Conservation (phyloP, 1,140 invertebrate species). For the Gonatopus flavifemur region DNA sequence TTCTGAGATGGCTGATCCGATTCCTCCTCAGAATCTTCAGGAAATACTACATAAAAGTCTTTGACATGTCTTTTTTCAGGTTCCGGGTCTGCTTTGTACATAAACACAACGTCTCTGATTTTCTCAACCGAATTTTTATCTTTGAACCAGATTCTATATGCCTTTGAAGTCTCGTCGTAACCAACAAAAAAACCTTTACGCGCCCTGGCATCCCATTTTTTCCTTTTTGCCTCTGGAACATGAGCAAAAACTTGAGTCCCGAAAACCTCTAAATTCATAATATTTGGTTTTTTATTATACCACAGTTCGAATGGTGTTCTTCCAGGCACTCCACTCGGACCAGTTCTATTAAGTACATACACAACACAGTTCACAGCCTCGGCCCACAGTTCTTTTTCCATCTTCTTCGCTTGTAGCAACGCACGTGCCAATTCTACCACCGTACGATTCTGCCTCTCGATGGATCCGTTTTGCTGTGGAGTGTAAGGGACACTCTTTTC, state of each 20-base stretch:
- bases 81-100: no score
- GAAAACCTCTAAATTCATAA: conserved; percentile 11
- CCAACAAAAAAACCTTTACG: conserved; percentile 2
- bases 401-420: no score
- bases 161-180: conserved; percentile 2
- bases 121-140: no score
- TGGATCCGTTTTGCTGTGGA: conserved; percentile 3
- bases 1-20: no score
- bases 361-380: conserved; percentile 8
- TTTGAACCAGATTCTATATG: conserved; percentile 10
- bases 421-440: neutral
- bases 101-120: no score
- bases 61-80: no score
- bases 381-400: no score
- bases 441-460: conserved; percentile 1
- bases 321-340: neutral
- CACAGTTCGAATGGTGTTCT: conserved; percentile 22
- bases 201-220: conserved; percentile 16
- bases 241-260: conserved; percentile 9
- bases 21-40: no score
- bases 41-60: no score
- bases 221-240: conserved; percentile 7
- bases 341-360: conserved; percentile 12
- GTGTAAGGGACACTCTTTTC: neutral
- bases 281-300: conserved; percentile 10